phyloP scores from a whole-genome alignment of 2,888 invertebrate genomes.

The Prosopocoilus inquinatus region DNA sequence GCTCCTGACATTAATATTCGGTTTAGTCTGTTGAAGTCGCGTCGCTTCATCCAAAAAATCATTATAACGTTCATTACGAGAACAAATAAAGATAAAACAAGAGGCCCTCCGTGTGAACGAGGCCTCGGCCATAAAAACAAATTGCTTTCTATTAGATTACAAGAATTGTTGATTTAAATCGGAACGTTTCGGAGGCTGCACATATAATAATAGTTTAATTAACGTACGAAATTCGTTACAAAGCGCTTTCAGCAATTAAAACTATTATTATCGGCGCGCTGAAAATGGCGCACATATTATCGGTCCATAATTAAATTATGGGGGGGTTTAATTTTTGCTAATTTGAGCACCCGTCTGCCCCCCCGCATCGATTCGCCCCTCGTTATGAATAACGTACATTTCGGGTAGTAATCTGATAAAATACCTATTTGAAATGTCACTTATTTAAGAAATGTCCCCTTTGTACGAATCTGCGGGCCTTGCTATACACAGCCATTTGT shows the following conservation, averaged over 20 bases:
- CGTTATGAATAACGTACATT: background rate
- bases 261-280: slow-evolving; percentile 18
- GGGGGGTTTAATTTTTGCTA: slow-evolving; percentile 16
- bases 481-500: slow-evolving; percentile 29
- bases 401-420: slow-evolving; percentile 18
- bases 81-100: slow-evolving; percentile 46
- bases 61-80: slow-evolving; percentile 45
- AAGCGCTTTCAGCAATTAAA: slow-evolving; percentile 21
- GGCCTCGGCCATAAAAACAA: slow-evolving; percentile 43
- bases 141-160: slow-evolving; percentile 38
- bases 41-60: slow-evolving; percentile 42
- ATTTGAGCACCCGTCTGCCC: slow-evolving; percentile 17
- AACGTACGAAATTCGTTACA: slow-evolving; percentile 13
- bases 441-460: slow-evolving; percentile 28
- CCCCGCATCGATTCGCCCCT: slow-evolving; percentile 1
- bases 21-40: slow-evolving; percentile 37
- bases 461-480: slow-evolving; percentile 25
- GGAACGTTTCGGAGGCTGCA: slow-evolving; percentile 2
- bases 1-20: slow-evolving; percentile 47
- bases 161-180: slow-evolving; percentile 18
- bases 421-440: slow-evolving; percentile 26
- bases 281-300: slow-evolving; percentile 18
- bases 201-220: slow-evolving; percentile 14
- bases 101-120: slow-evolving; percentile 35
- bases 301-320: slow-evolving; percentile 22